phyloP scores from a whole-genome alignment of 1,140 invertebrate species.

The Pseudobourletiella spinata region DNA sequence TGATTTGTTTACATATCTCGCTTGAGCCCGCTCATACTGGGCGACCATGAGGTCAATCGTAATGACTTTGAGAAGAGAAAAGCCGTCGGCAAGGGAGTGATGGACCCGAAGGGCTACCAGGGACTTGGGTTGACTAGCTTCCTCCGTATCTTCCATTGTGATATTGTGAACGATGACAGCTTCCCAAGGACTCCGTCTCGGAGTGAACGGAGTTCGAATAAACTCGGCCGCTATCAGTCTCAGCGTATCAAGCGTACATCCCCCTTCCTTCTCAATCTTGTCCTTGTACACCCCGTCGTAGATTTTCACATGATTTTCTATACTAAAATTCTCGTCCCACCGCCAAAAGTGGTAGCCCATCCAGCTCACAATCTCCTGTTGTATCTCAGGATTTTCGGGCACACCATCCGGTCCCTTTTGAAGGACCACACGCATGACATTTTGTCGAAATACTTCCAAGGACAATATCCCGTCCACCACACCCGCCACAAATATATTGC shows the following conservation, averaged over 20 bases:
- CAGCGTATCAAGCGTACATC: slow-evolving; percentile 4
- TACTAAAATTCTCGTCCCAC: slow-evolving; percentile 20
- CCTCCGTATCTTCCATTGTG: neutral
- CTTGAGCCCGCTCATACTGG: slow-evolving; percentile 5
- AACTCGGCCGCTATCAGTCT: slow-evolving; percentile 6
- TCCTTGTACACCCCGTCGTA: slow-evolving; percentile 3
- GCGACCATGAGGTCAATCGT: slow-evolving; percentile 9
- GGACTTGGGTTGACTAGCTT: neutral
- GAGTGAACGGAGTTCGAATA: slow-evolving; percentile 4
- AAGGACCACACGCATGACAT: slow-evolving; percentile 6
- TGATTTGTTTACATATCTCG: neutral
- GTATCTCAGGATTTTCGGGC: slow-evolving; percentile 16
- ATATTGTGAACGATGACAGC: slow-evolving; percentile 18
- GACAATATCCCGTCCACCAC: slow-evolving; percentile 24
- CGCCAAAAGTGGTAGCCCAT: slow-evolving; percentile 30
- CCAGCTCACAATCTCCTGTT: slow-evolving; percentile 25
- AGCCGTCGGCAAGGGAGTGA: slow-evolving; percentile 24
- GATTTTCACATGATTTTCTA: slow-evolving; percentile 14
- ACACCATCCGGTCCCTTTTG: slow-evolving; percentile 11
- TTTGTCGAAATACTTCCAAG: slow-evolving; percentile 11
- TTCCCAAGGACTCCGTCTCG: slow-evolving; percentile 22
- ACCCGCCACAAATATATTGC: slow-evolving; percentile 24
- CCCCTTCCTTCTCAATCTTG: neutral
- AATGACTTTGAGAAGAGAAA: slow-evolving; percentile 13
- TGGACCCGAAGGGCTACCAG: slow-evolving; percentile 17